These are phyloP conservation scores for Teinopalpus imperialis DNA, from an alignment of 2,888 invertebrate genomes.

Conservation along the genomic window DNA sequence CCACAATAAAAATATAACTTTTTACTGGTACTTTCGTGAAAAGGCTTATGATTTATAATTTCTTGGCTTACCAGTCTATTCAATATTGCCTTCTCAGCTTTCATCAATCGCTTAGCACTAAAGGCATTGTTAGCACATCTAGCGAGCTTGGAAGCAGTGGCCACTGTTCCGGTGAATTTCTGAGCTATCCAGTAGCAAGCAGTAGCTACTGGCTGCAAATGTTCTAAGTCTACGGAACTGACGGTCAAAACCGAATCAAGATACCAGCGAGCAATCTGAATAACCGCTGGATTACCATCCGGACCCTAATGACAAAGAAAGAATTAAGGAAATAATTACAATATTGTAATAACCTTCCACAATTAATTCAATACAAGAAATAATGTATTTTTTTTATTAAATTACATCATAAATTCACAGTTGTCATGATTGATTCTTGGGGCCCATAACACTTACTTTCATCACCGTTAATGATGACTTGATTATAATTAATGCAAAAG, in stretches of 20 bases:
- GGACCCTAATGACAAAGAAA: slow-evolving; percentile 45
- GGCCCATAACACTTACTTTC: too few relatives aligned
- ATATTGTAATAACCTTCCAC: too few relatives aligned
- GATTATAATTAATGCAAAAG: too few relatives aligned
- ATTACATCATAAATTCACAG: too few relatives aligned
- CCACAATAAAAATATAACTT: too few relatives aligned
- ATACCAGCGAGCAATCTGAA: slow-evolving; percentile 64
- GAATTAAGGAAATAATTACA: too few relatives aligned
- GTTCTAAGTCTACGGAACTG: slow-evolving; percentile 40
- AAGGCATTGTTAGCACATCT: slow-evolving; percentile 49
- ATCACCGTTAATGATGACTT: too few relatives aligned
- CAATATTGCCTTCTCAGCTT: slow-evolving; percentile 51
- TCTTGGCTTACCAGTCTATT: slow-evolving; percentile 53
- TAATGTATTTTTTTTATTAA: too few relatives aligned
- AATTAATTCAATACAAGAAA: too few relatives aligned
- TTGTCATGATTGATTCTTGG: too few relatives aligned
- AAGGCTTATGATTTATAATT: too few relatives aligned
- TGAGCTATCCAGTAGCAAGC: slow-evolving; percentile 69
- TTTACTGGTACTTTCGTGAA: too few relatives aligned
- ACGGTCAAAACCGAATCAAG: slow-evolving; percentile 51
- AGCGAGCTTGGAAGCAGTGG: slow-evolving; percentile 43
- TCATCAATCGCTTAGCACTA: slow-evolving; percentile 36
- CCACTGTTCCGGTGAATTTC: slow-evolving; percentile 51
- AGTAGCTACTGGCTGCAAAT: slow-evolving; percentile 57
- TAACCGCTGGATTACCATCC: slow-evolving; percentile 50